A percentile compares a stretch with the other conserved stretches of the same genome.
Conservation (phyloP, 2,888 invertebrate genomes). For the Syritta pipiens region DNA sequence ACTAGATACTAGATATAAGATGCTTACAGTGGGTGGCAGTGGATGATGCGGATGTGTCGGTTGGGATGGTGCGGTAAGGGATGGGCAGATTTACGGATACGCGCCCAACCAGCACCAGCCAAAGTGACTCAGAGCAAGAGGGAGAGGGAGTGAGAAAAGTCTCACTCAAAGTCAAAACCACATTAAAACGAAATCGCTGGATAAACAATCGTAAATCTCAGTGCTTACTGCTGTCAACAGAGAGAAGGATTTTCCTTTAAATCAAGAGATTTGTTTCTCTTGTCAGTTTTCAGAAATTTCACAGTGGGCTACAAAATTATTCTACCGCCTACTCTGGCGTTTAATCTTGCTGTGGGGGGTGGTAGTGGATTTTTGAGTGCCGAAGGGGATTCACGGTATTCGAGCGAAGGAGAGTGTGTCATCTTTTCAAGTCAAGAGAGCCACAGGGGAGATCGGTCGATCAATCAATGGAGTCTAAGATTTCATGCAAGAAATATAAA, state of each 20-base stretch:
- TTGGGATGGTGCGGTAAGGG: background rate
- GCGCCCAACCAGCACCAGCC: background rate
- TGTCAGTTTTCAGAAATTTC: slow-evolving; percentile 45
- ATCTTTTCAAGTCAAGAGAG: no score
- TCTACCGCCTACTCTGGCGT: background rate
- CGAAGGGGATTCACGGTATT: no score
- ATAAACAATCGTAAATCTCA: slow-evolving; percentile 66
- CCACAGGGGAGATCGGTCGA: no score
- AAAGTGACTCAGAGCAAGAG: background rate
- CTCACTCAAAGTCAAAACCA: slow-evolving; percentile 69
- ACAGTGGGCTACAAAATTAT: slow-evolving; percentile 39
- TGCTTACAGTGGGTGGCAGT: slow-evolving; percentile 52
- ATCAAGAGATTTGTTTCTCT: slow-evolving; percentile 63
- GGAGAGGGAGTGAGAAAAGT: slow-evolving; percentile 56
- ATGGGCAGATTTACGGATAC: background rate
- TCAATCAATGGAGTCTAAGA: no score
- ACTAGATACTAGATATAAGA: background rate
- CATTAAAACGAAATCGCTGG: slow-evolving; percentile 64
- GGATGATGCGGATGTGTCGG: background rate
- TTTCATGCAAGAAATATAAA: no score
- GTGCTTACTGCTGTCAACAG: slow-evolving; percentile 59
- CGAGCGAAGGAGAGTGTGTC: no score
- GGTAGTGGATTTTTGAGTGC: no score
- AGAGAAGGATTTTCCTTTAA: slow-evolving; percentile 59
- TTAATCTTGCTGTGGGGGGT: no score